These are phyloP conservation scores for Cyphomyrus plagiostoma DNA, from an alignment of 2,113 vertebrate species.

Conservation along the genomic window DNA sequence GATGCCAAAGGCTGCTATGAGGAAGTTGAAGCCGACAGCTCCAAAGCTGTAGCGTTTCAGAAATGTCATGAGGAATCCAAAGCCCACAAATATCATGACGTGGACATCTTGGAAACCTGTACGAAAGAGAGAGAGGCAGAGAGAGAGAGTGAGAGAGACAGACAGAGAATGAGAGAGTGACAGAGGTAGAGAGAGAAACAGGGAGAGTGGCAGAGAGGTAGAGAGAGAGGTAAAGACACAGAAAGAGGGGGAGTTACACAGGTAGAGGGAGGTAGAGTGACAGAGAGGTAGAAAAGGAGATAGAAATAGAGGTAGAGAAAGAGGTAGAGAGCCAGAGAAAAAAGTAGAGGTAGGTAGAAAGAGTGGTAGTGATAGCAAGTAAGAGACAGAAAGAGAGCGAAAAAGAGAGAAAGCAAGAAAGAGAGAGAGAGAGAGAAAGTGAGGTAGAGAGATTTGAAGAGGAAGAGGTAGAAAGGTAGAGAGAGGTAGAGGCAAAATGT, in stretches of 20 bases:
- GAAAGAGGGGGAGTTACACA: not conserved
- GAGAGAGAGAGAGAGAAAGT: not conserved
- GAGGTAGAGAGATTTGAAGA: not conserved
- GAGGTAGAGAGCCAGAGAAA: no score
- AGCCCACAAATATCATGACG: slow-evolving; percentile 96
- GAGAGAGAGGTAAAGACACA: not conserved
- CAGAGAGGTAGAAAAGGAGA: not conserved
- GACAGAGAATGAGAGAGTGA: not conserved
- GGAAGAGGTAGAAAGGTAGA: not conserved
- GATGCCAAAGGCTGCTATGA: slow-evolving; percentile 85
- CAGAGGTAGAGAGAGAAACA: not conserved
- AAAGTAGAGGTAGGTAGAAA: not conserved
- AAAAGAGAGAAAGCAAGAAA: not conserved
- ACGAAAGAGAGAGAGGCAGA: not conserved
- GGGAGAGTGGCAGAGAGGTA: not conserved
- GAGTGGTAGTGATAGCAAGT: not conserved
- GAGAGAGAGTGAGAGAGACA: not conserved
- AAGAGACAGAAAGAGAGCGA: not conserved
- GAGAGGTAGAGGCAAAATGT: not conserved
- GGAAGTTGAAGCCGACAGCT: slow-evolving; percentile 87
- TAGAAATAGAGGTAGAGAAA: not conserved
- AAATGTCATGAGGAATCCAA: slow-evolving; percentile 96
- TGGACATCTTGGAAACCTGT: slow-evolving; percentile 96
- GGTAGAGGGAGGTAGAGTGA: not conserved
- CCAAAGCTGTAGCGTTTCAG: slow-evolving; percentile 87